These are phyloP conservation scores for Schlechtendalia chinensis DNA, from an alignment of 1,140 invertebrate species.

Conservation along the genomic window DNA sequence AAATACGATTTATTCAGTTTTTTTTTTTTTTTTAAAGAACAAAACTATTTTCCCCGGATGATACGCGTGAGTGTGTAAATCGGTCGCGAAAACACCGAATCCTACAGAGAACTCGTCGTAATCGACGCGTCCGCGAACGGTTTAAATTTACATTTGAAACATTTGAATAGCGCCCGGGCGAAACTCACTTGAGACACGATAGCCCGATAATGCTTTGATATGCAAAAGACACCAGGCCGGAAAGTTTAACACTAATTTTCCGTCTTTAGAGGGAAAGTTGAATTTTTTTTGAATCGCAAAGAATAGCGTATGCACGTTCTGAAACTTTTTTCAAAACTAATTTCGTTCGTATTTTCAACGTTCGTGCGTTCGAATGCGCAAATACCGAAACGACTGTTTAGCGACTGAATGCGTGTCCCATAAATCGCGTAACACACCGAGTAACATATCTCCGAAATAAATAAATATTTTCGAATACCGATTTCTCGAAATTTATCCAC, in stretches of 20 bases:
- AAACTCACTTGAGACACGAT: neutral
- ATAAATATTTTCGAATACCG: too few relatives aligned
- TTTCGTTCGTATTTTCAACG: neutral
- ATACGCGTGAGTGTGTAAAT: neutral
- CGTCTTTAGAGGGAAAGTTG: neutral
- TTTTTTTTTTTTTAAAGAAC: neutral
- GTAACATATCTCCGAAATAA: too few relatives aligned
- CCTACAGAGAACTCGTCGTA: conserved; percentile 5
- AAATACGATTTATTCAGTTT: conserved; percentile 32
- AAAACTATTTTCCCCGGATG: too few relatives aligned
- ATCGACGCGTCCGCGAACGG: neutral
- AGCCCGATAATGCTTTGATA: conserved; percentile 13
- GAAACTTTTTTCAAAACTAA: conserved; percentile 10
- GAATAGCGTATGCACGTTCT: neutral
- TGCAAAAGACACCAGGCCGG: neutral
- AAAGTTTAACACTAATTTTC: neutral
- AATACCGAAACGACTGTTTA: too few relatives aligned
- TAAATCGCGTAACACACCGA: too few relatives aligned
- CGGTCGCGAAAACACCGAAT: conserved; percentile 6
- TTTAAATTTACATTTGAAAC: conserved; percentile 17
- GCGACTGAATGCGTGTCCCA: too few relatives aligned
- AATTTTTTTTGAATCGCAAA: neutral
- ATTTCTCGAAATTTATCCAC: too few relatives aligned
- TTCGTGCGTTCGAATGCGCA: too few relatives aligned
- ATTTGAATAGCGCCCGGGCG: neutral